Base-by-base conservation (phyloP, 2,888 invertebrate genomes). In the Tethea ocularis region DNA sequence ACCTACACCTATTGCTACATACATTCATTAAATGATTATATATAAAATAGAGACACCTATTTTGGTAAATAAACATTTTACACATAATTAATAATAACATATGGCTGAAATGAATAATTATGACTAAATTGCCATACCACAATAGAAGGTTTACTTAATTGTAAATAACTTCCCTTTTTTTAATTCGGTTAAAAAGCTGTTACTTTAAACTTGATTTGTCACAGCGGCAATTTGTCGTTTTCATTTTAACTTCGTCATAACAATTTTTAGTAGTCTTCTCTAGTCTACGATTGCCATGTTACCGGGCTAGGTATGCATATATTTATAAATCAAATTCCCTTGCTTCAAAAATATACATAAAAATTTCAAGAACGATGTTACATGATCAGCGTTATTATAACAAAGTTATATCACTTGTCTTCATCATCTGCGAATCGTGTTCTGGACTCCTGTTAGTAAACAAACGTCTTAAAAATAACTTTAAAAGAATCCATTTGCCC, bases 401-500 rank as follows among this genome's bases (percentile, higher is more conserved):
- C 66, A 88, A 61, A 20, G 80, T 88, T 52, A 91, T 87, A 66
- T 90, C 85, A 56, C 82, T 80, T 68, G 83, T 80, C 85, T 84
- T 87, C 83, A 82, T 73, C 71, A 85, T 68, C 69, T 80, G 78
- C 66, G 88, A 75, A 54, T 82, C 76, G 67, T 83, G 87, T 66
- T 86, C 88, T 20, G 91, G 90, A 66, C 90, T 90, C 89, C 90
- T 90, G 83, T 63, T 69, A 61, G 59, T 57, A 74, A 74, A 77
- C 68, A 77, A 69, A 61, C 65, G 62, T 65, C 26, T 26, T 54
- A 17, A 29, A 52, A 52, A 26, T 24, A 52, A 17, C n/a, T 17
- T n/a, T 52, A 15, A 10, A 46, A 1, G 20, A 46, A 7, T 41
- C 8, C 46, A 33, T 33, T 33, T 46, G 46, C 46, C 20, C 20